A percentile compares a stretch with the other conserved stretches of the same genome.
Evolutionary conservation across 2,888 invertebrate species (phyloP).

Genomic region (Cosmia pyralina): DNA sequence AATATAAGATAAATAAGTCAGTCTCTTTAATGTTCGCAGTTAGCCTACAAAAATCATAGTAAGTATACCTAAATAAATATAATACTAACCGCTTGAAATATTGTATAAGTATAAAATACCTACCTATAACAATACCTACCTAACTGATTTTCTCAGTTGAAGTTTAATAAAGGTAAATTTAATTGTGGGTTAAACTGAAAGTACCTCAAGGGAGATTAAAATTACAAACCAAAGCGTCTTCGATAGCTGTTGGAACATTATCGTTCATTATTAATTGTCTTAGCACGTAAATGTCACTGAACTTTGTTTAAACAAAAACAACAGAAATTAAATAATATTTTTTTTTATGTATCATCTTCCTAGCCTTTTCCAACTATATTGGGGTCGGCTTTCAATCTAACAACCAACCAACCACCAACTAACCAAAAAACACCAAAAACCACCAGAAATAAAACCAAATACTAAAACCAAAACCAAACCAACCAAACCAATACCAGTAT

Average conservation of each 20-base stretch:
- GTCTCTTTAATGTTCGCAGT: no score
- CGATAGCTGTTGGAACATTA: conserved; percentile 22
- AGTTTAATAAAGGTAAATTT: conserved; percentile 44
- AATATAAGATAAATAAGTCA: neutral
- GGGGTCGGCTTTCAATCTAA: no score
- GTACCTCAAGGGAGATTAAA: conserved; percentile 36
- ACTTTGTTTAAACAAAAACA: conserved; percentile 25
- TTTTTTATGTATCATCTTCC: no score
- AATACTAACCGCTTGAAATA: conserved; percentile 6
- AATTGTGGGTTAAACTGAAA: conserved; percentile 26
- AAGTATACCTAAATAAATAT: neutral
- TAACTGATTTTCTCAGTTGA: conserved; percentile 25
- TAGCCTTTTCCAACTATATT: no score
- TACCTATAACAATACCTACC: no score
- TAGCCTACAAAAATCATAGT: no score
- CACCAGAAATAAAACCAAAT: no score
- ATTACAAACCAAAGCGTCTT: conserved; percentile 36
- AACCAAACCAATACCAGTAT: no score
- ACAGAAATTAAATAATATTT: neutral
- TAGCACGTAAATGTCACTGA: conserved; percentile 18
- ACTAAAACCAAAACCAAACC: no score
- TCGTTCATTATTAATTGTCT: conserved; percentile 27
- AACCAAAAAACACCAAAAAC: no score
- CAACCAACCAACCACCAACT: no score
- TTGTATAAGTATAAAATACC: no score